Conservation (phyloP, 2,888 invertebrate species). For the Cylindroiulus punctatus region DNA sequence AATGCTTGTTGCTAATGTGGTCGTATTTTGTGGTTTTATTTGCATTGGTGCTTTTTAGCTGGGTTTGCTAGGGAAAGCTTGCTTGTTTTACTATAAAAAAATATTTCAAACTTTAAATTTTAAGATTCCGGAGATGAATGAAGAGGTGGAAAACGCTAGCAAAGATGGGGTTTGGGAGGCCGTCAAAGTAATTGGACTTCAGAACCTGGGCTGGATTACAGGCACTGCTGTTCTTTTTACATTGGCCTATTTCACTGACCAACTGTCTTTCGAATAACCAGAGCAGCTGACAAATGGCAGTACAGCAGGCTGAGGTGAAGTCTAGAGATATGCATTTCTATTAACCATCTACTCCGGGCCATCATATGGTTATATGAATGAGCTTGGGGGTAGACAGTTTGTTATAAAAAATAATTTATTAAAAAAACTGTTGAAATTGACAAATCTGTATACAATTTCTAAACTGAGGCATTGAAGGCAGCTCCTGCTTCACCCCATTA, state of each 20-base stretch:
- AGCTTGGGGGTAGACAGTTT: not conserved
- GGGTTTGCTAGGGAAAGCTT: too few species aligned
- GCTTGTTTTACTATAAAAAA: not conserved
- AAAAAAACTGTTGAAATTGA: not conserved
- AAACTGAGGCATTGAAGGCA: too few species aligned
- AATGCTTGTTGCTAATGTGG: not conserved
- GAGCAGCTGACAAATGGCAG: not conserved
- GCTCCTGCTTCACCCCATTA: too few species aligned
- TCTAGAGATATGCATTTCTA: conserved; percentile 19
- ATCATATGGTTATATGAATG: not conserved
- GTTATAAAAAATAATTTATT: not conserved
- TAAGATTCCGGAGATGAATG: conserved; percentile 68
- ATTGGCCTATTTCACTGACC: conserved; percentile 66
- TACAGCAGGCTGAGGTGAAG: not conserved
- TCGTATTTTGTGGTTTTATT: too few species aligned
- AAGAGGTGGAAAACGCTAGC: conserved; percentile 66
- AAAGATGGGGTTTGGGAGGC: conserved; percentile 64
- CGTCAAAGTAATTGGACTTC: conserved; percentile 65
- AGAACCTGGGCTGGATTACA: conserved; percentile 67
- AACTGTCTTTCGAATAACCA: conserved; percentile 60
- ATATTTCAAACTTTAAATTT: not conserved
- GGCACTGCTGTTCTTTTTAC: conserved; percentile 66
- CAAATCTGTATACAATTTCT: not conserved
- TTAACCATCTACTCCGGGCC: not conserved
- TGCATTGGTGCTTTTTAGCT: too few species aligned